Evolutionary conservation across 92 coral and sea anemone genomes (phyloP).

Genomic region (Muricea muricata): DNA sequence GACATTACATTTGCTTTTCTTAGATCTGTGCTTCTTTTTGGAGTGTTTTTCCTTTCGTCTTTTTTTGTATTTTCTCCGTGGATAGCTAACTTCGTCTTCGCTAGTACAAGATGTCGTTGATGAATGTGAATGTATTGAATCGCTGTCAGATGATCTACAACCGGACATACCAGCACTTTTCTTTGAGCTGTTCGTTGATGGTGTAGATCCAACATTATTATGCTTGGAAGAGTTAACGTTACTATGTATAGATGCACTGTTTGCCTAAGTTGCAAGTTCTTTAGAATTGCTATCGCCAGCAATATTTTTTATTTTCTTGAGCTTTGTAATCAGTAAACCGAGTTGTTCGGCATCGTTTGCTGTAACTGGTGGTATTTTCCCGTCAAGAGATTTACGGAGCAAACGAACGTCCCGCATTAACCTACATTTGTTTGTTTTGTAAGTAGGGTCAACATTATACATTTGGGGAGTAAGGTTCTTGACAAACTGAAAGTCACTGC

Average conservation of each 20-base stretch:
- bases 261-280: not conserved
- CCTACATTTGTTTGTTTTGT: constrained; percentile 54
- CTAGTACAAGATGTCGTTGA: not conserved
- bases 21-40: not conserved
- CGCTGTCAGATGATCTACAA: not conserved
- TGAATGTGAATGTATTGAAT: not conserved
- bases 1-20: not conserved
- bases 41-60: not conserved
- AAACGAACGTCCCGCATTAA: constrained; percentile 57
- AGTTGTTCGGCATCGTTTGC: constrained; percentile 59
- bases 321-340: not conserved
- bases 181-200: not conserved
- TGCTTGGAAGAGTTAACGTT: too few relatives aligned
- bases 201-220: too few relatives aligned
- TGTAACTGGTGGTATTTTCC: constrained; percentile 51
- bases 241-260: too few relatives aligned
- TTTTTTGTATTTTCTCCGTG: not conserved
- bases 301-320: not conserved
- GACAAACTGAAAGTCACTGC: constrained; percentile 57
- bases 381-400: constrained; percentile 39
- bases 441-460: constrained; percentile 43
- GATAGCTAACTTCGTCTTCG: not conserved
- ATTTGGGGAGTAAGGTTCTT: constrained; percentile 51
- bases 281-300: not conserved
- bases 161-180: not conserved